phyloP scores from a whole-genome alignment of 2,113 vertebrate genomes.

The Ctenomys sociabilis region DNA sequence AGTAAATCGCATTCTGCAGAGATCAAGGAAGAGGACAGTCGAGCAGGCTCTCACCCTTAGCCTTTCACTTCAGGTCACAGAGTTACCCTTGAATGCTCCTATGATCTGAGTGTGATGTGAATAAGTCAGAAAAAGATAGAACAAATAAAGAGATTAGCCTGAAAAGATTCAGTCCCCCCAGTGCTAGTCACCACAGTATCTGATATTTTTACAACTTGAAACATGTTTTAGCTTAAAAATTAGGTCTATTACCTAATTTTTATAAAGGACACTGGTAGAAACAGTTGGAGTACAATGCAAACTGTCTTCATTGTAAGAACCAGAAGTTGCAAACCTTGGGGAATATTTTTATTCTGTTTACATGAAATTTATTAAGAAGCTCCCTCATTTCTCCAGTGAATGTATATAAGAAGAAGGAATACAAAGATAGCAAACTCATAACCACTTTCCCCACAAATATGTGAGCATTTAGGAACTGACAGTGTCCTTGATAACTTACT shows the following conservation, averaged over 20 bases:
- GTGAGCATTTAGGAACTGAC: background rate
- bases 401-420: background rate
- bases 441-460: background rate
- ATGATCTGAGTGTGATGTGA: background rate
- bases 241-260: background rate
- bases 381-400: slow-evolving; percentile 16
- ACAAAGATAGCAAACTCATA: background rate
- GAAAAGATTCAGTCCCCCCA: background rate
- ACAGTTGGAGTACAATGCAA: slow-evolving; percentile 18
- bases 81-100: background rate
- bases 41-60: background rate
- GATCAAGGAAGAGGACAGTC: background rate
- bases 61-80: background rate
- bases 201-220: slow-evolving; percentile 31
- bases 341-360: background rate
- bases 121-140: background rate
- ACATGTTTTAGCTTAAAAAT: background rate
- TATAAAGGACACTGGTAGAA: background rate
- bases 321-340: slow-evolving; percentile 21
- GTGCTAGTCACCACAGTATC: background rate
- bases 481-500: too few relatives aligned
- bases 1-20: background rate
- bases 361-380: slow-evolving; percentile 17
- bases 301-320: slow-evolving; percentile 43
- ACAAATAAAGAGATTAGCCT: slow-evolving; percentile 12